These are phyloP conservation scores for Gorsachius magnificus DNA, from an alignment of 2,797 vertebrate species.

Conservation along the genomic window DNA sequence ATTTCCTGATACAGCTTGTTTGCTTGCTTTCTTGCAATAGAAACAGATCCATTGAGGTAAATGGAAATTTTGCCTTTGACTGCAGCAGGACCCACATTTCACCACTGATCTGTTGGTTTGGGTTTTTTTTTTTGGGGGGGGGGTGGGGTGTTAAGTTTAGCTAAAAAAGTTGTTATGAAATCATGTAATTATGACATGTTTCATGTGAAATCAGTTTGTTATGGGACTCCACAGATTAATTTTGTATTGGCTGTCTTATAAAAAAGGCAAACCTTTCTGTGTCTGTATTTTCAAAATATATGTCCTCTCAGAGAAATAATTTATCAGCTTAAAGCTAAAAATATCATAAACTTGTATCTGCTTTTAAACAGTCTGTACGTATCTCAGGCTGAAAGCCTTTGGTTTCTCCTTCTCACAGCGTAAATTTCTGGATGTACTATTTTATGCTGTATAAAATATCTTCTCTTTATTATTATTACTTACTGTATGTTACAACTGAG, in stretches of 20 bases:
- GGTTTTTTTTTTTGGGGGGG: background rate
- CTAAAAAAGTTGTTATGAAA: background rate
- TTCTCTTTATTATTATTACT: background rate
- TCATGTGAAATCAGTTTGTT: background rate
- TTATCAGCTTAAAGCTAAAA: background rate
- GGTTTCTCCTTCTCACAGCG: background rate
- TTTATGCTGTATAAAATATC: background rate
- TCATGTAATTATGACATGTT: background rate
- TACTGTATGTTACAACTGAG: background rate
- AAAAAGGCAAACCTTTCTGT: background rate
- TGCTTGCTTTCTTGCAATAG: background rate
- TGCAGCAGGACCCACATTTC: background rate
- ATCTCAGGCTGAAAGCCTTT: background rate
- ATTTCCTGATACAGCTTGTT: background rate
- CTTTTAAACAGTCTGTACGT: background rate
- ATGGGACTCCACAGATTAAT: background rate
- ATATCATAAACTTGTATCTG: background rate
- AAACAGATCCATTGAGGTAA: background rate
- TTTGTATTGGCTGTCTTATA: background rate
- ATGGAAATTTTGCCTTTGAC: background rate
- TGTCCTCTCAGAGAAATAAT: background rate
- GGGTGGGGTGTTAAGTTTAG: background rate
- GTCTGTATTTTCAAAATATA: background rate
- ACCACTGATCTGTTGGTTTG: background rate
- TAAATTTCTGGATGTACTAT: background rate